Percentiles rank a stretch among this genome's conserved stretches.
phyloP scores from a whole-genome alignment of 2,113 vertebrate genomes.

The Erythrolamprus reginae region DNA sequence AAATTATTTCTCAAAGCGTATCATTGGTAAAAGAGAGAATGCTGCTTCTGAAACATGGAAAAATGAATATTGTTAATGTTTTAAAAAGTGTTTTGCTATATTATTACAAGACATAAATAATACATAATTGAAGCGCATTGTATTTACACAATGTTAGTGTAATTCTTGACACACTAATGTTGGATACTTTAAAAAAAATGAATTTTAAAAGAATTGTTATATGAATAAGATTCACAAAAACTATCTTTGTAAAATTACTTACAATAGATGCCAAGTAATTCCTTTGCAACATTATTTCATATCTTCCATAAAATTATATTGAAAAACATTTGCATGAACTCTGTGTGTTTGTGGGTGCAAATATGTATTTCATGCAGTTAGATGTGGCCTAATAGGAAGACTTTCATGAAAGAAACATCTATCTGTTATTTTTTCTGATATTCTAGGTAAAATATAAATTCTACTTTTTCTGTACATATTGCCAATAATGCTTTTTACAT shows the following conservation, averaged over 20 bases:
- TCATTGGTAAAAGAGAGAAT: neutral
- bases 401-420: neutral
- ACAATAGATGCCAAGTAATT: neutral
- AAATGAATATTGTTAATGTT: neutral
- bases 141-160: neutral
- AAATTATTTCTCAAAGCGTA: neutral
- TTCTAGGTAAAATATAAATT: rapidly evolving
- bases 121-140: neutral
- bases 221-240: neutral
- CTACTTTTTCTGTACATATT: neutral
- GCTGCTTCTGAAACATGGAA: neutral
- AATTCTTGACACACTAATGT: neutral
- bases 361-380: neutral
- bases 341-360: neutral
- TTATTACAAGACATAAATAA: neutral
- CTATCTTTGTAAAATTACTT: neutral
- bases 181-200: neutral
- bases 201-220: neutral
- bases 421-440: neutral
- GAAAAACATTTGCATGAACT: neutral
- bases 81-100: neutral
- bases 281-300: neutral
- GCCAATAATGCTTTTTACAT: neutral
- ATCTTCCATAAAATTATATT: neutral
- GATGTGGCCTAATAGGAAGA: neutral